Conservation (phyloP, 2,888 invertebrate species). For the Galerucella nymphaeae region DNA sequence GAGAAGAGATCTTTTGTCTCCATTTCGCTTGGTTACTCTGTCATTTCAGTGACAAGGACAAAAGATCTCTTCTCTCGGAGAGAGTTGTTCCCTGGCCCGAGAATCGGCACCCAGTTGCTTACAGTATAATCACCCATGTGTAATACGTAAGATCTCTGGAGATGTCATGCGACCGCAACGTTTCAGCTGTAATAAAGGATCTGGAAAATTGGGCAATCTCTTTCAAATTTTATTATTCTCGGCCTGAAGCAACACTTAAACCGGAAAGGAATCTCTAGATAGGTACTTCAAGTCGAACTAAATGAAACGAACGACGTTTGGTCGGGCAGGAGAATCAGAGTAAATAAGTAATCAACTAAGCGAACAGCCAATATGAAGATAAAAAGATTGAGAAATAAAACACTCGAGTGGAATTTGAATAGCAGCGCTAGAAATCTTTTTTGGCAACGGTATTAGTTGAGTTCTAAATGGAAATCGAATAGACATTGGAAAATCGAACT, state of each 20-base stretch:
- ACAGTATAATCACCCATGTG: background rate
- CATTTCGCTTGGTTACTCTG: too few species aligned
- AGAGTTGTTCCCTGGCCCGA: too few species aligned
- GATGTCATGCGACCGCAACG: background rate
- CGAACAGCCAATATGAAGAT: background rate
- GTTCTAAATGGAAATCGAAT: too few species aligned
- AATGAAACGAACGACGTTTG: slow-evolving; percentile 8
- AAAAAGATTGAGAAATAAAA: background rate
- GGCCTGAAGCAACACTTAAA: background rate
- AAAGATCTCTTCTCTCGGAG: too few species aligned
- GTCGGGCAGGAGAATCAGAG: background rate
- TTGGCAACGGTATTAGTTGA: too few species aligned
- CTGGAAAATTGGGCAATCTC: background rate
- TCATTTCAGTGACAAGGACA: too few species aligned
- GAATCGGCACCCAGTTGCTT: too few species aligned
- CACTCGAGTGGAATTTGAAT: background rate
- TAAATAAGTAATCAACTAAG: slow-evolving; percentile 1
- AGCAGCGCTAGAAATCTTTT: background rate
- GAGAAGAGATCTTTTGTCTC: too few species aligned
- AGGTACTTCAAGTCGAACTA: background rate
- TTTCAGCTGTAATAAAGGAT: background rate
- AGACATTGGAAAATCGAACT: too few species aligned
- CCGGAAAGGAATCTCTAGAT: background rate
- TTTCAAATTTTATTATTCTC: background rate
- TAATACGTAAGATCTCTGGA: background rate